Evolutionary conservation across 92 coral and sea anemone genomes (phyloP).

Genomic region (Zoanthus sociatus): DNA sequence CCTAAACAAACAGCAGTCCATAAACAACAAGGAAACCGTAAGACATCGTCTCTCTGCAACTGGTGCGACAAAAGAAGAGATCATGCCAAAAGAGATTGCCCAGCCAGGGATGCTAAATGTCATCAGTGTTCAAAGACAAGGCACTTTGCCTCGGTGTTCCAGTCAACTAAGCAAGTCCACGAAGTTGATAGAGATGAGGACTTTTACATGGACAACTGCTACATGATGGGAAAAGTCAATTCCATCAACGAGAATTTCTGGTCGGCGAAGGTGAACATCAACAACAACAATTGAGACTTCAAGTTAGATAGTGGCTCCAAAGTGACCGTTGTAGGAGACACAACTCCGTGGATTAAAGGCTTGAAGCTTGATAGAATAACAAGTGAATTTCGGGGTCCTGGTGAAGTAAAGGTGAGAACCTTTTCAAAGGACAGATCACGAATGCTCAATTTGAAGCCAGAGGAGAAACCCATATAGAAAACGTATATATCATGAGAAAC

Average conservation of each 20-base stretch:
- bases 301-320: not conserved
- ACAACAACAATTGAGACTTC: not conserved
- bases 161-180: not conserved
- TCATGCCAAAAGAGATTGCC: not conserved
- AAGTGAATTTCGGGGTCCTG: conserved; percentile 3
- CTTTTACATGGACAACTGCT: not conserved
- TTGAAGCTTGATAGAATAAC: not conserved
- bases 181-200: not conserved
- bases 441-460: not conserved
- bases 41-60: not conserved
- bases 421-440: conserved; percentile 3
- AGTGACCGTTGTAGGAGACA: not conserved
- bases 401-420: not conserved
- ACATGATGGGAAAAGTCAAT: not conserved
- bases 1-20: not conserved
- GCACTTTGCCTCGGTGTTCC: not conserved
- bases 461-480: conserved; percentile 27
- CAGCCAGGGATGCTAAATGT: conserved; percentile 4
- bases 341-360: not conserved
- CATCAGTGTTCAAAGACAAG: not conserved
- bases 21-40: not conserved
- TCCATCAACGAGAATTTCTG: too few species aligned
- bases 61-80: not conserved
- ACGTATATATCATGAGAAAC: conserved; percentile 48
- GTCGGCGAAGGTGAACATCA: too few species aligned